phyloP scores from a whole-genome alignment of 2,113 vertebrate genomes.

The Panthera leo region DNA sequence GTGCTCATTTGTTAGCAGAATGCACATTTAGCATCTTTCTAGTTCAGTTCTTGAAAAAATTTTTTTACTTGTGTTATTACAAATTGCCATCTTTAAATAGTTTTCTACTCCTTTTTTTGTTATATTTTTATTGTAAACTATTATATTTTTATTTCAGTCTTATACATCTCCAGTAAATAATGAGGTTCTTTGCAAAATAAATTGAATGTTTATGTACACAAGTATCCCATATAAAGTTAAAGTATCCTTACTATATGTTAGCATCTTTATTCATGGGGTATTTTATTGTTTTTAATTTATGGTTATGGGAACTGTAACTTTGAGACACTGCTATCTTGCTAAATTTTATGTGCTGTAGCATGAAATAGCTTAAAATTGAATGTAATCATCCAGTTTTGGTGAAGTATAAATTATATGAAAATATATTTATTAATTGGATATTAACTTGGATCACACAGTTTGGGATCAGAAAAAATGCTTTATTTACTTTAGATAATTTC shows the following conservation, averaged over 20 bases:
- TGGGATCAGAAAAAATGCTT: neutral
- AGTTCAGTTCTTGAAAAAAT: neutral
- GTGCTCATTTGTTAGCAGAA: neutral
- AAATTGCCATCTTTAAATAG: neutral
- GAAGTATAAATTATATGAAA: neutral
- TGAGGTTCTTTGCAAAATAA: neutral
- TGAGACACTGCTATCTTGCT: neutral
- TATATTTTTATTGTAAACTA: neutral
- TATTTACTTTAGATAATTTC: neutral
- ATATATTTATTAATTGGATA: neutral
- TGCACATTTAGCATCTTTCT: neutral
- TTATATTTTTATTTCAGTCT: neutral
- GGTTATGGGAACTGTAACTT: neutral
- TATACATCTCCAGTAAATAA: neutral
- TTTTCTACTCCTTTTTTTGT: neutral
- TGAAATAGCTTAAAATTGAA: conserved; percentile 3
- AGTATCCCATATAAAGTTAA: neutral
- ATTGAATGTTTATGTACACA: neutral
- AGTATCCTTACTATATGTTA: neutral
- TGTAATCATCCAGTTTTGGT: neutral
- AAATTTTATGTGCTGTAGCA: neutral
- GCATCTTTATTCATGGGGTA: neutral
- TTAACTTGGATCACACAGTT: neutral
- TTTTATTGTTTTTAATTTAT: neutral
- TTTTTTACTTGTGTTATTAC: neutral